Base-by-base conservation (phyloP, 2,888 invertebrate genomes). In the Tenthredo amoena region DNA sequence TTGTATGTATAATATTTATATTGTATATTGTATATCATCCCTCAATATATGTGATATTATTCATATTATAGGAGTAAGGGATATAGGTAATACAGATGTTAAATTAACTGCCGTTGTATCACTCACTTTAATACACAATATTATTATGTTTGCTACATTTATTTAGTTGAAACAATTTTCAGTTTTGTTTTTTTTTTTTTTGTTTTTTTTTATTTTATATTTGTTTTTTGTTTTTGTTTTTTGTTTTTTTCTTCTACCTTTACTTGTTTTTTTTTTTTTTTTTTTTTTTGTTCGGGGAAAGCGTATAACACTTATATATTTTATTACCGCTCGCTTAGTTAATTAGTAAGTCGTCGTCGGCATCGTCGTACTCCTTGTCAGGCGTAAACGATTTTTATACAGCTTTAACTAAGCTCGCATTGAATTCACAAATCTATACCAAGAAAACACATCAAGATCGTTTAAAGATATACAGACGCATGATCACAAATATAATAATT, bases 51-150 rank as follows among this genome's bases (percentile, higher is more conserved):
- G 12, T 26, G 26, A 62, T 62, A 21, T 62, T 62, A 62, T 62
- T 50, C n/a, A 43, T 31, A 68, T 26, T 26, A 62, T 18, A 68
- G 12, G 68, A 34, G 62, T 31, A 15, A 43, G 72, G 72, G 43
- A 43, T 62, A 71, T 12, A 37, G 21, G n/a, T 18, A 74, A 74
- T 74, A 74, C 72, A 68, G 68, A 34, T 34, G 68, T 55, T n/a
- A 7, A 55, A 68, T 68, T 15, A 47, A 87, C 65, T 87, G 87
- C 87, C 86, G 88, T 87, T 87, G 88, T 86, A 90, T 89, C 88
- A 84, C 87, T 89, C 87, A 86, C 89, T 91, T 91, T 90, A 90
- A 91, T 91, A 90, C 87, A 90, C 89, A 90, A 89, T 89, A 87
- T 89, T 87, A 89, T 71, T 62, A 68, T 18, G 34, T 68, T 47